Conservation (phyloP, 37 sponge, comb jelly and placozoan species). For the Aplysina aerophoba region DNA sequence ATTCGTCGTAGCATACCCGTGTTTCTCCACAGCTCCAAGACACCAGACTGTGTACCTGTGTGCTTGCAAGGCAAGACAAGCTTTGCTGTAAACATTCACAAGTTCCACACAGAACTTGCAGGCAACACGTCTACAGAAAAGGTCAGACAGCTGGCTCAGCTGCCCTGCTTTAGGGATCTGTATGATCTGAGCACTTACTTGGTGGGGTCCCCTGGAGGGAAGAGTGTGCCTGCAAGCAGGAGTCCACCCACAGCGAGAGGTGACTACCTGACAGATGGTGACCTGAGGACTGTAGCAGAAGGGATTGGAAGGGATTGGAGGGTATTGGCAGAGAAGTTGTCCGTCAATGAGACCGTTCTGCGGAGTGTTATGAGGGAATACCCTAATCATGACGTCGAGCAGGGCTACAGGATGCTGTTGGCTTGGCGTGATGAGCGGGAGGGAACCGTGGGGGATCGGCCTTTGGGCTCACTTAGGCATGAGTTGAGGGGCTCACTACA, state of each 20-base stretch:
- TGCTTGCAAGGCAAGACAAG: neutral
- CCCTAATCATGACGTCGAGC: constrained; percentile 15
- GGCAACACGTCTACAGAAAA: neutral
- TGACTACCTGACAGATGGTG: neutral
- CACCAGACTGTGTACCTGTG: neutral
- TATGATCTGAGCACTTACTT: too few species aligned
- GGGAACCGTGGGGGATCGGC: neutral
- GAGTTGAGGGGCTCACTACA: neutral
- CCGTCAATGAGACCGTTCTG: constrained; percentile 12
- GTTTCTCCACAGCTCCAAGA: neutral
- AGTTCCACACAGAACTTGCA: neutral
- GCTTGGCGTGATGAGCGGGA: constrained; percentile 35
- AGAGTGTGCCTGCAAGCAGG: too few species aligned
- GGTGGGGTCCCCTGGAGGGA: too few species aligned
- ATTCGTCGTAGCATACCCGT: neutral
- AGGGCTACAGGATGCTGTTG: constrained; percentile 38
- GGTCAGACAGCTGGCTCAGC: neutral
- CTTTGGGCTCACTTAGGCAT: neutral
- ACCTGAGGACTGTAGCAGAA: neutral
- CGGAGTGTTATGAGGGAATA: neutral
- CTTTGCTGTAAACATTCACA: neutral
- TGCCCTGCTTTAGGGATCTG: too few species aligned
- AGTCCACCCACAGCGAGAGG: too few species aligned
- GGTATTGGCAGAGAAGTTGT: constrained; percentile 21
- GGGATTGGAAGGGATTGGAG: constrained; percentile 37